phyloP scores from a whole-genome alignment of 2,888 invertebrate genomes.

The Meloe dianella region DNA sequence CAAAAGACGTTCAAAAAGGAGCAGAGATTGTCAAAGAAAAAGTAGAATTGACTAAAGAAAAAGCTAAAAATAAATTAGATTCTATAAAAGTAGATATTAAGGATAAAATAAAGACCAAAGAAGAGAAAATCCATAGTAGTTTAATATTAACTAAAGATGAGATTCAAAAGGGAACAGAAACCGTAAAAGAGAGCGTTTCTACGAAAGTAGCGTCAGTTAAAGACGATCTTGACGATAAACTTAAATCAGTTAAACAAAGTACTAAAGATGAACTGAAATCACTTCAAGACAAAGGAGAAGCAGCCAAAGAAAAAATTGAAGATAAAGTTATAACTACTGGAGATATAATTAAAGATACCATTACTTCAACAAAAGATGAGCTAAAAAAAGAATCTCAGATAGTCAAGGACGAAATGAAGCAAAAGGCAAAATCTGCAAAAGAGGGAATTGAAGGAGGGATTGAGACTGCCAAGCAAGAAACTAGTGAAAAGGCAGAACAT shows the following conservation, averaged over 20 bases:
- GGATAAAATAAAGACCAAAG: slow-evolving; percentile 19
- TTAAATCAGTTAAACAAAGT: background rate
- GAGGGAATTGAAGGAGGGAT: background rate
- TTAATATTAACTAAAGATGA: slow-evolving; percentile 18
- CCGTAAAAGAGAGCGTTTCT: background rate
- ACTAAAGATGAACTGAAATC: background rate
- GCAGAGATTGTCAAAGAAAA: slow-evolving; percentile 13
- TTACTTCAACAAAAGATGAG: background rate
- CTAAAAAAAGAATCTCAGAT: background rate
- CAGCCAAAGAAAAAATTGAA: background rate
- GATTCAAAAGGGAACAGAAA: background rate
- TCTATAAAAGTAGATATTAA: slow-evolving; percentile 15
- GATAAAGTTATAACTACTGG: background rate
- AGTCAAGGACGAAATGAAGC: slow-evolving; percentile 2
- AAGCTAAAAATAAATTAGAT: slow-evolving; percentile 18
- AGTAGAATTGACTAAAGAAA: slow-evolving; percentile 16
- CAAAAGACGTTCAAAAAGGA: background rate
- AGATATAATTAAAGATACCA: background rate
- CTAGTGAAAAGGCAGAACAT: background rate
- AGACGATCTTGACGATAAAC: background rate
- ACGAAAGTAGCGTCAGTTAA: slow-evolving; percentile 15
- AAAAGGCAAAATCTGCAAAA: background rate
- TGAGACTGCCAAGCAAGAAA: background rate
- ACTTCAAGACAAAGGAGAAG: slow-evolving; percentile 1
- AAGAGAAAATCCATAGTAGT: slow-evolving; percentile 31